phyloP scores from a whole-genome alignment of 2,113 vertebrate species.

The Cyanistes caeruleus region DNA sequence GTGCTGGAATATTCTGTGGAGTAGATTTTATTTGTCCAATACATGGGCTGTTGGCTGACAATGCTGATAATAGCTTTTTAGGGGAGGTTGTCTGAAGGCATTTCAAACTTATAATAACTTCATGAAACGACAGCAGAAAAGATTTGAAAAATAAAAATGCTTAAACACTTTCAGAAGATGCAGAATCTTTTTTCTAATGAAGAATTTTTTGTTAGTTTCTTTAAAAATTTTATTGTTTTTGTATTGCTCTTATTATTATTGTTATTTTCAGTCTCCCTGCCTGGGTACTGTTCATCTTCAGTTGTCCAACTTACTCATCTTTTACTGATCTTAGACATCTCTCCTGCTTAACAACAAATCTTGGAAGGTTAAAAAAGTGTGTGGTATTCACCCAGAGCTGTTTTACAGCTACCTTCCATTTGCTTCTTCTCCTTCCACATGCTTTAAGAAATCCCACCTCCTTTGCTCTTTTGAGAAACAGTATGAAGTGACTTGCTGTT shows the following conservation, averaged over 20 bases:
- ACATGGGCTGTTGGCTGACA: background rate
- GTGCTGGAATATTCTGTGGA: background rate
- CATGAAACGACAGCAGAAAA: background rate
- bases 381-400: background rate
- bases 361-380: background rate
- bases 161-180: background rate
- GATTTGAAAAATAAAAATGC: accelerated
- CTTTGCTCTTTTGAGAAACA: background rate
- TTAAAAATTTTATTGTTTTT: background rate
- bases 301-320: background rate
- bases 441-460: background rate
- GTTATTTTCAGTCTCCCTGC: background rate
- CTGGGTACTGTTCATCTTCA: background rate
- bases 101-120: background rate
- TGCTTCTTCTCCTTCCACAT: background rate
- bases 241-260: background rate
- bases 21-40: background rate
- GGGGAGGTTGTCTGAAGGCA: accelerated
- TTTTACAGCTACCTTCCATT: background rate
- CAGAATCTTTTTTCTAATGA: background rate
- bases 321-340: background rate
- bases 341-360: background rate
- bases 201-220: background rate
- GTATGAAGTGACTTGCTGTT: background rate
- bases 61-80: background rate